These are phyloP conservation scores for Pao palembangensis DNA, from an alignment of 2,113 vertebrate species.

Conservation along the genomic window DNA sequence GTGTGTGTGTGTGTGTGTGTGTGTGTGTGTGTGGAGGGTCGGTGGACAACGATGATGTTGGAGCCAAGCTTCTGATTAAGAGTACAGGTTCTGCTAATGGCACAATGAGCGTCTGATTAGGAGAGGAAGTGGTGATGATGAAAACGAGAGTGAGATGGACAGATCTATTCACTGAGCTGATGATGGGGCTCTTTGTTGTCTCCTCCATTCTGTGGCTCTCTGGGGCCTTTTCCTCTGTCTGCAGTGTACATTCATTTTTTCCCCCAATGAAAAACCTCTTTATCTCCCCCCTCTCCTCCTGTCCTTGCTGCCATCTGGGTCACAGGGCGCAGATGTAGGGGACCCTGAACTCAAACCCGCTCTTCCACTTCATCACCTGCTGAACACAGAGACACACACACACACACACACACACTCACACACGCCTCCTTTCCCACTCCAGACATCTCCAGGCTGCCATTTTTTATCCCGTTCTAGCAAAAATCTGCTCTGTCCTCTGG, in stretches of 20 bases:
- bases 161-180: slow-evolving; percentile 67
- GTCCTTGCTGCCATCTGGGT: slow-evolving; percentile 60
- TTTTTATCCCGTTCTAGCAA: neutral
- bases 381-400: slow-evolving; percentile 13
- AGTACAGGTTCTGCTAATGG: slow-evolving; percentile 68
- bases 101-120: slow-evolving; percentile 69
- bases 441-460: neutral
- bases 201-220: slow-evolving; percentile 59
- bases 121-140: slow-evolving; percentile 45
- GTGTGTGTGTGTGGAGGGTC: slow-evolving; percentile 40
- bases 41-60: slow-evolving; percentile 43
- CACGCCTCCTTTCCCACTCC: slow-evolving; percentile 25
- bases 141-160: slow-evolving; percentile 56
- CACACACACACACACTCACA: too few species aligned
- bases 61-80: slow-evolving; percentile 70
- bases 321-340: slow-evolving; percentile 32
- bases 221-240: slow-evolving; percentile 55
- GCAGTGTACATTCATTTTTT: slow-evolving; percentile 45
- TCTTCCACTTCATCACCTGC: slow-evolving; percentile 55
- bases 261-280: slow-evolving; percentile 53
- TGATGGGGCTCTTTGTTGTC: slow-evolving; percentile 70
- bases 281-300: slow-evolving; percentile 26
- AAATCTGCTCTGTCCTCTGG: slow-evolving; percentile 38
- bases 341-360: slow-evolving; percentile 37
- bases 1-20: slow-evolving; percentile 25